A percentile compares a stretch with the other conserved stretches of the same genome.
Evolutionary conservation across 2,113 vertebrate genomes (phyloP).

Genomic region (Thalassoma bifasciatum): DNA sequence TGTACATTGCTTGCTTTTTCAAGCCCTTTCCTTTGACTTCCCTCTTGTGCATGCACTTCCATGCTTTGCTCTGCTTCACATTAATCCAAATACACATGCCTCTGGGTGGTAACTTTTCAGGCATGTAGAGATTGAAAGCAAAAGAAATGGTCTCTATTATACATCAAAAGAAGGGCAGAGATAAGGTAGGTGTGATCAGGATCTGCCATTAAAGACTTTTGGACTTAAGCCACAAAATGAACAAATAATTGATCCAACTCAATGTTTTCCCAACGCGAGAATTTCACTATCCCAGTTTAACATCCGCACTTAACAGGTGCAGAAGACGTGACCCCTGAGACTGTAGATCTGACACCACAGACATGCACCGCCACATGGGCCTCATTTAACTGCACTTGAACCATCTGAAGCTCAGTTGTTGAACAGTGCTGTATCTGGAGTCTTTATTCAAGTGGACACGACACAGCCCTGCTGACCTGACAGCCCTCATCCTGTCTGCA

Average conservation of each 20-base stretch:
- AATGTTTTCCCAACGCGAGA: not conserved
- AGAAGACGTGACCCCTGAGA: not conserved
- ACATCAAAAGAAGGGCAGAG: not conserved
- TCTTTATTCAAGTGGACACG: not conserved
- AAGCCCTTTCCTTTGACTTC: too few relatives aligned
- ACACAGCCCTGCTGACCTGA: not conserved
- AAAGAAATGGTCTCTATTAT: not conserved
- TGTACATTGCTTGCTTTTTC: too few relatives aligned
- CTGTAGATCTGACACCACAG: not conserved
- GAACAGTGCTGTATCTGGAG: not conserved
- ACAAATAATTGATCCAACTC: not conserved
- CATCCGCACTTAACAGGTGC: not conserved
- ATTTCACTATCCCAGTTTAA: not conserved
- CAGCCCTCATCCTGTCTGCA: not conserved
- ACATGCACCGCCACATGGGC: accelerated
- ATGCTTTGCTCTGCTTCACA: too few relatives aligned
- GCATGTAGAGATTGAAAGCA: too few relatives aligned
- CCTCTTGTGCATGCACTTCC: too few relatives aligned
- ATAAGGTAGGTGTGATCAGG: too few relatives aligned
- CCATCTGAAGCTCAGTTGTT: not conserved
- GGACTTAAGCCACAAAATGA: not conserved
- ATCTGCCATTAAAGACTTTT: too few relatives aligned
- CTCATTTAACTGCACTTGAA: not conserved
- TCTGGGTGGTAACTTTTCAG: too few relatives aligned
- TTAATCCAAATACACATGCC: too few relatives aligned